These are phyloP conservation scores for Rhabdomys dilectus DNA, from an alignment of 2,113 vertebrate species.

Conservation along the genomic window DNA sequence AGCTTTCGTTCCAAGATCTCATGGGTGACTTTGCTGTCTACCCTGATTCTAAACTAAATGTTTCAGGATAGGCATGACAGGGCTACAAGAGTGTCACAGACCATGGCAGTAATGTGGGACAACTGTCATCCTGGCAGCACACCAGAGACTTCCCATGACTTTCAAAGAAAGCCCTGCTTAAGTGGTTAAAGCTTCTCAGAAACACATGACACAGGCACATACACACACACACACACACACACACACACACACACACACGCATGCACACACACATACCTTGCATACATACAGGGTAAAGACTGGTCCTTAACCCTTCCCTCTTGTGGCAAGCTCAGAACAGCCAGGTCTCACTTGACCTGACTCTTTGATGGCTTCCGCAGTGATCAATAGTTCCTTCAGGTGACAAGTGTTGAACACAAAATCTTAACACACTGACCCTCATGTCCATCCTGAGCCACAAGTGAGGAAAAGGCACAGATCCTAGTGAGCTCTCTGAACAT, in stretches of 20 bases:
- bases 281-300: background rate
- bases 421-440: background rate
- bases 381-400: background rate
- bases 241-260: accelerated
- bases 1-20: background rate
- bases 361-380: background rate
- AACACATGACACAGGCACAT: background rate
- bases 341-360: background rate
- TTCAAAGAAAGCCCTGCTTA: background rate
- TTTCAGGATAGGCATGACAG: background rate
- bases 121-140: background rate
- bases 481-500: background rate
- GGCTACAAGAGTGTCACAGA: background rate
- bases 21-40: background rate
- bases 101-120: no score
- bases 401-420: background rate
- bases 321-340: background rate
- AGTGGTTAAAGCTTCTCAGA: background rate
- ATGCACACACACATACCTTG: background rate
- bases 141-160: background rate
- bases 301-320: accelerated
- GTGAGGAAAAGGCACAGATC: background rate
- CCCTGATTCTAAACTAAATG: background rate
- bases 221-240: background rate
- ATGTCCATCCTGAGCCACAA: background rate